phyloP scores from a whole-genome alignment of 1,140 invertebrate species.

The Pseudomyrmex pallidus region DNA sequence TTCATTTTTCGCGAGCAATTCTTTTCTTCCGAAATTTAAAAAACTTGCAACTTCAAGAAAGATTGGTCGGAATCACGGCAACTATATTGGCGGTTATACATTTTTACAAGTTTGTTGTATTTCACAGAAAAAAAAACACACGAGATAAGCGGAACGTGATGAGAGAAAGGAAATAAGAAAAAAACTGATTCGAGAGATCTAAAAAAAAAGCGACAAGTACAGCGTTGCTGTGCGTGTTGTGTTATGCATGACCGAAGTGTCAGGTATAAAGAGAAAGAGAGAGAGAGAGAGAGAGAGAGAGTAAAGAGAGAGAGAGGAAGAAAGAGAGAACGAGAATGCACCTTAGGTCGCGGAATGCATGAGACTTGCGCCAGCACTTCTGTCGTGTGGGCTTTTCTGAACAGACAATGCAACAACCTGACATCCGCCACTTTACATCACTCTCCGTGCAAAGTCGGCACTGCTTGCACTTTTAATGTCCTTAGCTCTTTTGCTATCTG shows the following conservation, averaged over 20 bases:
- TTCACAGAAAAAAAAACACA: background rate
- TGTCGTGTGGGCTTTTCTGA: background rate
- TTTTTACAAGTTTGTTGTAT: background rate
- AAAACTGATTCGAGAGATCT: background rate
- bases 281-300: no score
- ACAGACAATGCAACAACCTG: slow-evolving; percentile 66
- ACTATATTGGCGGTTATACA: no score
- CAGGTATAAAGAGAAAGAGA: slow-evolving; percentile 33
- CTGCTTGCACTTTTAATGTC: slow-evolving; percentile 50
- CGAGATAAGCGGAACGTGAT: background rate
- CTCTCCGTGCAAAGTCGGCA: background rate
- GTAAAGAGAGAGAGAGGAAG: no score
- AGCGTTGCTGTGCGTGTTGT: slow-evolving; percentile 30
- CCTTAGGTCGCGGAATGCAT: slow-evolving; percentile 36
- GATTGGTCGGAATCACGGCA: no score
- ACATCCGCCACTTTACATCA: slow-evolving; percentile 67
- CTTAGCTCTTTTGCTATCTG: slow-evolving; percentile 15
- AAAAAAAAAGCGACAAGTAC: background rate
- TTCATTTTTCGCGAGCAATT: no score
- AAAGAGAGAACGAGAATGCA: slow-evolving; percentile 29
- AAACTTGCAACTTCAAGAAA: no score
- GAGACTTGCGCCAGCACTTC: slow-evolving; percentile 24
- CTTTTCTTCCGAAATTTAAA: no score
- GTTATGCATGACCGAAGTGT: slow-evolving; percentile 62
- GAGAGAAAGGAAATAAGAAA: background rate